Evolutionary conservation across 2,113 vertebrate species (phyloP).

Genomic region (Hassar affinis): DNA sequence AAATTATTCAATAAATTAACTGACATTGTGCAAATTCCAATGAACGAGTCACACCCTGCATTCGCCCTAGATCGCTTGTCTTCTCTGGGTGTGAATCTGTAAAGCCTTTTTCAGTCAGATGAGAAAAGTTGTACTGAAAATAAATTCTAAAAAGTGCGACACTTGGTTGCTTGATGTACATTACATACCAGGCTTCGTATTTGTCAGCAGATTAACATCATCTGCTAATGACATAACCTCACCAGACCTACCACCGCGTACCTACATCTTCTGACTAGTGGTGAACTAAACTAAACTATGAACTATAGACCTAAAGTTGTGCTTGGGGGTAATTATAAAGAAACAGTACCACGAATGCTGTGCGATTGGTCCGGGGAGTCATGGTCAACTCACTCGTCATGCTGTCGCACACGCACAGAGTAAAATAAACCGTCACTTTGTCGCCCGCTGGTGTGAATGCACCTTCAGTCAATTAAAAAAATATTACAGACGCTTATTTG

Average conservation of each 20-base stretch:
- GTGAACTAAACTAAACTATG: no score
- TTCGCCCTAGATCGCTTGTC: not conserved
- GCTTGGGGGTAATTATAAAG: not conserved
- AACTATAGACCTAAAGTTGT: no score
- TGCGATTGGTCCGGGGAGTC: not conserved
- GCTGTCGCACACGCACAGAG: not conserved
- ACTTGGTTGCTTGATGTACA: not conserved
- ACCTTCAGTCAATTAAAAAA: no score
- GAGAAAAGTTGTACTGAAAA: not conserved
- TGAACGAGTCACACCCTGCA: not conserved
- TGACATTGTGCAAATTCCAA: not conserved
- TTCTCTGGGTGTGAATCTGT: not conserved
- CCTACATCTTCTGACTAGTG: no score
- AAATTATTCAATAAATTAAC: not conserved
- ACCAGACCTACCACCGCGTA: no score
- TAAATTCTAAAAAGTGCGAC: not conserved
- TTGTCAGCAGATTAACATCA: no score
- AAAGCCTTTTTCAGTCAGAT: not conserved
- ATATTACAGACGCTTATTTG: no score
- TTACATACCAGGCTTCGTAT: not conserved
- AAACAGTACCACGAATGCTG: not conserved
- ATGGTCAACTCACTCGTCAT: not conserved
- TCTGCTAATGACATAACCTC: no score
- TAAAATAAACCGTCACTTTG: not conserved
- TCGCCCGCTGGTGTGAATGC: not conserved